Evolutionary conservation across 1,140 invertebrate genomes (phyloP).

Genomic region (Macrobrachium nipponense): DNA sequence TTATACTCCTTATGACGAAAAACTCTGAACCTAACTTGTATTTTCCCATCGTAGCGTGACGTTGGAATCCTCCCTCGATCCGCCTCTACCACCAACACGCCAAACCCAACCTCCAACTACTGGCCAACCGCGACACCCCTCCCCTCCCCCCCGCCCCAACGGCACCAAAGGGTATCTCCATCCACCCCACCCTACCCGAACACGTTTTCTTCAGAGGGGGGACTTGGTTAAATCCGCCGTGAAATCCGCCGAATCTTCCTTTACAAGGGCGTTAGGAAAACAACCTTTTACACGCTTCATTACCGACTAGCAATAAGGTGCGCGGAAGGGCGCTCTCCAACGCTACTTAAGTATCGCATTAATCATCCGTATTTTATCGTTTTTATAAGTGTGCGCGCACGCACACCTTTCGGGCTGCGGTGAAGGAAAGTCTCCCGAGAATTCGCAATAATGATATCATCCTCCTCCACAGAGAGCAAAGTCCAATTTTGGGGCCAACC

Average conservation of each 20-base stretch:
- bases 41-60: constrained; percentile 30
- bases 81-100: too few species aligned
- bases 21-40: constrained; percentile 39
- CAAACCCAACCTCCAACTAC: too few species aligned
- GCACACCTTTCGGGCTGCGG: too few species aligned
- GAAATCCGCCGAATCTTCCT: constrained; percentile 25
- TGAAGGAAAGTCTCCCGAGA: too few species aligned
- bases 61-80: too few species aligned
- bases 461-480: too few species aligned
- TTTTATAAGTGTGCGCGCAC: background rate
- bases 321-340: background rate
- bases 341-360: constrained; percentile 31
- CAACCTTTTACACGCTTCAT: constrained; percentile 40
- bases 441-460: too few species aligned
- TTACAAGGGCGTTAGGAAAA: constrained; percentile 36
- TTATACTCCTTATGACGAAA: background rate
- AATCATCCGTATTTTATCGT: constrained; percentile 43
- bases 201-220: constrained; percentile 21
- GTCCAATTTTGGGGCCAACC: too few species aligned
- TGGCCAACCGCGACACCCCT: too few species aligned
- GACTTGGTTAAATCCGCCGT: constrained; percentile 28
- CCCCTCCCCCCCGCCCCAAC: too few species aligned
- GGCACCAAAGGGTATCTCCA: too few species aligned
- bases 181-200: background rate
- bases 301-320: constrained; percentile 28